phyloP scores from a whole-genome alignment of 2,888 invertebrate genomes.

The Tigriopus californicus region DNA sequence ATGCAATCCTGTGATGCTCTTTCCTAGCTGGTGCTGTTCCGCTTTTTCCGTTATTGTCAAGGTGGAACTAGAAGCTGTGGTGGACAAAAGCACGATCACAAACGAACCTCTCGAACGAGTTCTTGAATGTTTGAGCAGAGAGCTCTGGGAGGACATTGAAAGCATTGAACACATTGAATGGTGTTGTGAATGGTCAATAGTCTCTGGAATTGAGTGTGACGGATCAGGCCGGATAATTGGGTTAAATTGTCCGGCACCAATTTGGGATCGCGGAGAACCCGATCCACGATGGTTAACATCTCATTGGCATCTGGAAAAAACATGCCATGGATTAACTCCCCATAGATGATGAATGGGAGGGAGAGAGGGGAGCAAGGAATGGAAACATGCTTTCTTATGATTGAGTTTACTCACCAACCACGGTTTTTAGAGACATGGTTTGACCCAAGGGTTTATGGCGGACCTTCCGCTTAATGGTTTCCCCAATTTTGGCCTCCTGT shows the following conservation, averaged over 20 bases:
- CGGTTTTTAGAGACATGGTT: conserved; percentile 9
- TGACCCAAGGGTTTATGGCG: neutral
- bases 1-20: no score
- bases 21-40: no score
- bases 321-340: neutral
- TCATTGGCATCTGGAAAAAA: neutral
- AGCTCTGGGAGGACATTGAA: conserved; percentile 11
- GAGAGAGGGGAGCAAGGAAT: neutral
- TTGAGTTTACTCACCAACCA: neutral
- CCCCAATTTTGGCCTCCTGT: no score
- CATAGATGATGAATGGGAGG: neutral
- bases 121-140: conserved; percentile 4
- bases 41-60: no score
- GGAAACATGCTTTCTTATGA: neutral
- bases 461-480: no score
- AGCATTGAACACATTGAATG: conserved; percentile 14
- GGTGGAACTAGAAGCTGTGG: no score
- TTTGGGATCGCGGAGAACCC: neutral
- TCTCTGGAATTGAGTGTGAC: neutral
- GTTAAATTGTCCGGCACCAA: neutral
- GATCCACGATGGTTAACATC: neutral
- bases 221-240: neutral
- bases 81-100: no score
- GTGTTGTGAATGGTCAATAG: conserved; percentile 12
- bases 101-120: conserved; percentile 12